phyloP scores from a whole-genome alignment of 1,140 invertebrate genomes.

The Papilio machaon region DNA sequence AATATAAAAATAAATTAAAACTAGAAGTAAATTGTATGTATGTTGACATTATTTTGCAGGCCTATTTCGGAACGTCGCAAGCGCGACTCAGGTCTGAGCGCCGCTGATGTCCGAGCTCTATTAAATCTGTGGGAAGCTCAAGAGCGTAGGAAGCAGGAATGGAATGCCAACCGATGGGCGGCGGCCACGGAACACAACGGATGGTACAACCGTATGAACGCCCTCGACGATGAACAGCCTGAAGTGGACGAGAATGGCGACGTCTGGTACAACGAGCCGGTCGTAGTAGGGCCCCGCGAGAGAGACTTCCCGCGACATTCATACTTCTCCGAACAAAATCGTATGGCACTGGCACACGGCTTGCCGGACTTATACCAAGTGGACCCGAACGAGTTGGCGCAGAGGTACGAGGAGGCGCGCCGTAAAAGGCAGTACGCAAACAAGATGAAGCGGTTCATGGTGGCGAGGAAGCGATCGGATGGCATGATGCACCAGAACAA shows the following conservation, averaged over 20 bases:
- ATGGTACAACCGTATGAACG: conserved; percentile 69
- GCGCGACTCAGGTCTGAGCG: conserved; percentile 78
- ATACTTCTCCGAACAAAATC: conserved; percentile 77
- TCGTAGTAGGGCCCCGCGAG: conserved; percentile 66
- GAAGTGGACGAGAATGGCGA: conserved; percentile 76
- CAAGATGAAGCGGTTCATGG: conserved; percentile 81
- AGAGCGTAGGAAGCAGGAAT: conserved; percentile 77
- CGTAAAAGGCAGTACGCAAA: conserved; percentile 79
- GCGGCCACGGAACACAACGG: conserved; percentile 60
- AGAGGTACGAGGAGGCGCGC: conserved; percentile 75
- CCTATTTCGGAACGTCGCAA: conserved; percentile 77
- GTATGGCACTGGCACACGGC: conserved; percentile 66
- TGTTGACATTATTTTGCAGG: conserved; percentile 48
- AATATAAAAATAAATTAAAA: background rate
- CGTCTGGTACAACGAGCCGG: conserved; percentile 78
- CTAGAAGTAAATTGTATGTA: background rate
- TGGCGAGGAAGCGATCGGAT: conserved; percentile 78
- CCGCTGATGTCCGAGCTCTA: conserved; percentile 76
- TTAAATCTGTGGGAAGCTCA: conserved; percentile 80
- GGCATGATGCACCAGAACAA: conserved; percentile 67
- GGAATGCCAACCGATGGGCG: conserved; percentile 74
- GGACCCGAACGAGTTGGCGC: conserved; percentile 69
- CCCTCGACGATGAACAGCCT: conserved; percentile 70
- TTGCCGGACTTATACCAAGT: conserved; percentile 71
- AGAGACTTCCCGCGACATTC: conserved; percentile 72